Conservation (phyloP, 2,888 invertebrate genomes). For the Quadroppia sp. region DNA sequence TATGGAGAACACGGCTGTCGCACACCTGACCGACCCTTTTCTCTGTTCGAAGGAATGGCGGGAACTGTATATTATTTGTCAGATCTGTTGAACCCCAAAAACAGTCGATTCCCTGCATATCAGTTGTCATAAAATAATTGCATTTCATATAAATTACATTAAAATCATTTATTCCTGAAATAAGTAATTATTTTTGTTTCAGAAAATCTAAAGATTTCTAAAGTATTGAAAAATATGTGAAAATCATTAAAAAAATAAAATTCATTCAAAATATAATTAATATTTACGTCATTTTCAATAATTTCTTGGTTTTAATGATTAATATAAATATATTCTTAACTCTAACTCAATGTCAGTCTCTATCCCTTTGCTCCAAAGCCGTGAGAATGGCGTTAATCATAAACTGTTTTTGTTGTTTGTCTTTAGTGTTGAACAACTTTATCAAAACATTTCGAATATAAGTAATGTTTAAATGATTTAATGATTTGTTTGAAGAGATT, state of each 20-base stretch:
- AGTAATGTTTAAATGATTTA: conserved; percentile 40
- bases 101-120: conserved; percentile 73
- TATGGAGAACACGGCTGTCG: conserved; percentile 62
- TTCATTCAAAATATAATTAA: no score
- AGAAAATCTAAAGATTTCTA: no score
- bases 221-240: no score
- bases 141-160: no score
- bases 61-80: conserved; percentile 71
- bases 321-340: no score
- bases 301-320: no score
- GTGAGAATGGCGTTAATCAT: conserved; percentile 43
- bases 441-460: conserved; percentile 42
- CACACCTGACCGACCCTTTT: conserved; percentile 72
- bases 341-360: neutral
- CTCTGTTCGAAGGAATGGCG: conserved; percentile 70
- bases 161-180: no score
- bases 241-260: no score
- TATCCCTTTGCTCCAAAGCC: conserved; percentile 29
- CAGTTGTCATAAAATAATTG: conserved; percentile 53
- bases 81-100: conserved; percentile 63
- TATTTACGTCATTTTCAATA: no score
- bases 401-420: conserved; percentile 41
- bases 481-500: neutral
- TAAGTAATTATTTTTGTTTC: no score
- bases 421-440: conserved; percentile 42